A percentile compares a stretch with the other conserved stretches of the same genome.
These are phyloP conservation scores for Zelleria hepariella DNA, from an alignment of 2,888 invertebrate species.

Conservation along the genomic window DNA sequence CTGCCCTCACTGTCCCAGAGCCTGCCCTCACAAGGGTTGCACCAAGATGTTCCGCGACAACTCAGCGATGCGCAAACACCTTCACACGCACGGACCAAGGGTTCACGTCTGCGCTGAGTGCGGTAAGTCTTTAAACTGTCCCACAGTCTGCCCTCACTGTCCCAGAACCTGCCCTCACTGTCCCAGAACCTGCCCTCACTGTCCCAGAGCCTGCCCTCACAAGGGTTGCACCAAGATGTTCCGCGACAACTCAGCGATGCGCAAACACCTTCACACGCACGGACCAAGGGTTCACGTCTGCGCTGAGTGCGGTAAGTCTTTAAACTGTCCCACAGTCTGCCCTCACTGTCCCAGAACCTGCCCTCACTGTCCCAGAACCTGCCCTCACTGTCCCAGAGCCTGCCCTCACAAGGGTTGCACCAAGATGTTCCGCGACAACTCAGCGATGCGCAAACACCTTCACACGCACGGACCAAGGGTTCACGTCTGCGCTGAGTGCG, in stretches of 20 bases:
- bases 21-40: constrained; percentile 96
- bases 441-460: constrained; percentile 96
- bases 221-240: constrained; percentile 98
- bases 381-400: constrained; percentile 63
- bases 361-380: too few species aligned
- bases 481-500: constrained; percentile 97
- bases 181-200: too few species aligned
- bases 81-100: constrained; percentile 96
- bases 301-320: constrained; percentile 86
- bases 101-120: constrained; percentile 98
- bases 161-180: too few species aligned
- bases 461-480: constrained; percentile 97
- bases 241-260: constrained; percentile 96
- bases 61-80: constrained; percentile 96
- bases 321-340: too few species aligned
- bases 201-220: constrained; percentile 94
- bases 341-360: too few species aligned
- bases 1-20: too few species aligned
- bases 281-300: constrained; percentile 97
- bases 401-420: constrained; percentile 97
- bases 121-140: constrained; percentile 72
- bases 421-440: constrained; percentile 97
- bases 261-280: constrained; percentile 97
- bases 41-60: constrained; percentile 97
- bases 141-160: too few species aligned